Base-by-base conservation (phyloP, 2,797 vertebrate species). In the Lepidocolaptes lacrymiger region DNA sequence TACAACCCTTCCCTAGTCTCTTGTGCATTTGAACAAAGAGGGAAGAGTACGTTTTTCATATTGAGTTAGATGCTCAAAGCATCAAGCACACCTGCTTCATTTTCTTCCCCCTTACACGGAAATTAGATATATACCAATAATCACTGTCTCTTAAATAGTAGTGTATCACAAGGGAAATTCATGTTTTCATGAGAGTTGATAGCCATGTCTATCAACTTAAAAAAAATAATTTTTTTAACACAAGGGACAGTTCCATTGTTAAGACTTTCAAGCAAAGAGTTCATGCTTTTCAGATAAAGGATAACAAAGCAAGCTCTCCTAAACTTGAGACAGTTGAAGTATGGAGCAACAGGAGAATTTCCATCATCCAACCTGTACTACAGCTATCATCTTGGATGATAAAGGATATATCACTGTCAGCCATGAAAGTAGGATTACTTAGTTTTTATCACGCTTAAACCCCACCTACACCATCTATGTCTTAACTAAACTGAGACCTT, bases 401-500 rank as follows among this genome's bases (percentile, higher is more conserved):
- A 54, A 32, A 73, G 44, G 7, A 44, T 44, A 7, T 48, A 56
- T 21, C 19, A 43, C 30, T 30, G 15, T 30, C 28, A 43, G 28
- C 28, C 20, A 76, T 10, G 59, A 32, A 48, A 61, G 32, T 11
- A 17, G 28, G 9, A 82, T 63, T 77, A 63, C 30, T 67, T 56
- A 30, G 13, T 28, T 95, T 94, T 74, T 48, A 54, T 58, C 52
- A 58, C 48, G 21, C 32, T 71, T 76, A 79, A 94, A 91, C 59
- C 15, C 63, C 32, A 85, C 16, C 43, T 37, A 63, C 26, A 78
- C 7, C 41, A 67, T 43, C 88, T 54, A 58, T 6, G 10, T 61
- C 55, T 88, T 80, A 91, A 94, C 85, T 85, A 85, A 91, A 79
- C 64, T 8, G 41, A 92, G 76, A 89, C 41, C 43, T 69, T 55